Evolutionary conservation across 2,113 vertebrate genomes (phyloP).

Genomic region (Falcunculus frontatus): DNA sequence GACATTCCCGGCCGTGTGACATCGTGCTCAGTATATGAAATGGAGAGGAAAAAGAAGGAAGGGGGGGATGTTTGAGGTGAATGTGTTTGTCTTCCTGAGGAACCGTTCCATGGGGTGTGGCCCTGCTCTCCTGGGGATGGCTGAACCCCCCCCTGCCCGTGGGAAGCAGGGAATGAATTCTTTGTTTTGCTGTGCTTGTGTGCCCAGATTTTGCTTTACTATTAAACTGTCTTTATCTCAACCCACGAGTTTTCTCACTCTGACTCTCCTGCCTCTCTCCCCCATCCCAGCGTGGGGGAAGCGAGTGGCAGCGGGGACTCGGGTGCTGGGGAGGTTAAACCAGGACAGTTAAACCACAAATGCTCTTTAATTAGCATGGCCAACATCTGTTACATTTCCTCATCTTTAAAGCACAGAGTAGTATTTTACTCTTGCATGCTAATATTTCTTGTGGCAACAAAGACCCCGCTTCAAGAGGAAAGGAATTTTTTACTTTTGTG

Average conservation of each 20-base stretch:
- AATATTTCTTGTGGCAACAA: conserved; percentile 4
- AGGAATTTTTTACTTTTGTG: conserved; percentile 23
- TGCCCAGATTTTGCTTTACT: neutral
- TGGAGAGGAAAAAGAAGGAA: neutral
- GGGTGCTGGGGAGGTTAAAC: neutral
- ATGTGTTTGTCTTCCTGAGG: neutral
- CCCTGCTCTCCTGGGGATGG: neutral
- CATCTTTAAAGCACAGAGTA: neutral
- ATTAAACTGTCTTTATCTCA: neutral
- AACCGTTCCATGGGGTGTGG: fast-evolving
- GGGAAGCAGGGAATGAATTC: neutral
- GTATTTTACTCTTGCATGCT: neutral
- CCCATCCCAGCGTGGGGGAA: neutral
- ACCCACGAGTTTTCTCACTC: neutral
- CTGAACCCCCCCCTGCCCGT: neutral
- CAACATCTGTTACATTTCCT: conserved; percentile 18
- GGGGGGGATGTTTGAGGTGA: neutral
- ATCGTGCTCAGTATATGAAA: neutral
- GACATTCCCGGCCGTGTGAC: neutral
- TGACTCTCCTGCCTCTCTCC: neutral
- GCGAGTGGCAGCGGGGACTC: fast-evolving
- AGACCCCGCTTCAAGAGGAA: neutral
- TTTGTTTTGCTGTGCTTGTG: neutral
- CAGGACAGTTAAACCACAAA: neutral
- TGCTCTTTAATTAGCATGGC: neutral